Percentiles rank a stretch among this genome's conserved stretches.
These are phyloP conservation scores for Altica lythri DNA, from an alignment of 2,888 invertebrate genomes.

Conservation along the genomic window DNA sequence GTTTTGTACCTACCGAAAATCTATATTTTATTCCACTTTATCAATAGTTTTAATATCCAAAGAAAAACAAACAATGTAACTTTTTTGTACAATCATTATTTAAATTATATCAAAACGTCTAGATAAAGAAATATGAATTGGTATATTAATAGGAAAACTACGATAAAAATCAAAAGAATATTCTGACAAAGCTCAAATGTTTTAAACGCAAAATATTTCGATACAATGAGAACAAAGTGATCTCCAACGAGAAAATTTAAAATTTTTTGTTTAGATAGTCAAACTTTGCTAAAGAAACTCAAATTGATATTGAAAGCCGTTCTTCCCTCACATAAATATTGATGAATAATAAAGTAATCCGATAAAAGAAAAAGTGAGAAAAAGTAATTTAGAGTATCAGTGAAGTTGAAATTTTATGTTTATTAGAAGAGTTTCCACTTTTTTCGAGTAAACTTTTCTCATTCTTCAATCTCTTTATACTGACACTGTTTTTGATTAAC, in stretches of 20 bases:
- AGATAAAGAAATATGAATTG: too few species aligned
- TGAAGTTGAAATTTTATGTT: slow-evolving; percentile 36
- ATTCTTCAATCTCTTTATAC: slow-evolving; percentile 22
- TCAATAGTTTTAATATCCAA: too few species aligned
- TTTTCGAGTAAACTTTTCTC: slow-evolving; percentile 24
- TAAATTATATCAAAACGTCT: too few species aligned
- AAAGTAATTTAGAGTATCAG: slow-evolving; percentile 42
- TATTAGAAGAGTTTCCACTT: slow-evolving; percentile 36
- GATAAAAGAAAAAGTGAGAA: slow-evolving; percentile 36
- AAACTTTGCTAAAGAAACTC: slow-evolving; percentile 25
- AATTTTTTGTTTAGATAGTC: slow-evolving; percentile 18
- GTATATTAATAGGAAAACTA: too few species aligned
- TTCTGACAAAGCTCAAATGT: slow-evolving; percentile 5
- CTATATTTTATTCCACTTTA: too few species aligned
- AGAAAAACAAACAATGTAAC: too few species aligned
- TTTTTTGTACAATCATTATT: too few species aligned
- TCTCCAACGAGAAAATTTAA: slow-evolving; percentile 8
- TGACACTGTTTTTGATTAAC: slow-evolving; percentile 27
- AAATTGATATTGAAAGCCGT: slow-evolving; percentile 29
- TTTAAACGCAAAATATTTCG: slow-evolving; percentile 11
- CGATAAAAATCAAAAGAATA: too few species aligned
- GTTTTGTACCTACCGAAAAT: too few species aligned
- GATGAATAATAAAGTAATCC: slow-evolving; percentile 39
- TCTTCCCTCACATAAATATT: slow-evolving; percentile 35
- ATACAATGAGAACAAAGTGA: slow-evolving; percentile 18